Evolutionary conservation across 2,888 invertebrate genomes (phyloP).

Genomic region (Tetragonula carbonaria): DNA sequence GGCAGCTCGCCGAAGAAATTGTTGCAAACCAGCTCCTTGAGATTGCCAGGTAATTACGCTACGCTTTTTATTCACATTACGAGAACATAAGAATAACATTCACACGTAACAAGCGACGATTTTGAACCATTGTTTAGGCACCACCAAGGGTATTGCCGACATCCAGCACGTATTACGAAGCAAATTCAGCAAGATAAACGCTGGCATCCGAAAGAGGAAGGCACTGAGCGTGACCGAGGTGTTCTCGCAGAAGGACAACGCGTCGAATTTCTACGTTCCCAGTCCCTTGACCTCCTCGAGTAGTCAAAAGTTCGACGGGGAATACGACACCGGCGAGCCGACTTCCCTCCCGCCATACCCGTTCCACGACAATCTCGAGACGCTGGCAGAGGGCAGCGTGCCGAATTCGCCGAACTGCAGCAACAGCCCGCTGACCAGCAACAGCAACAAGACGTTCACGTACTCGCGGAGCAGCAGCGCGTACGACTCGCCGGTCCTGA

Average conservation of each 20-base stretch:
- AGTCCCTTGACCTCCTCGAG: constrained; percentile 84
- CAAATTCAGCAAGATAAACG: constrained; percentile 89
- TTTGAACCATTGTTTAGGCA: constrained; percentile 69
- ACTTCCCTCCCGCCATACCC: constrained; percentile 84
- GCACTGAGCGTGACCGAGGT: constrained; percentile 90
- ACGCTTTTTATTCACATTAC: not conserved
- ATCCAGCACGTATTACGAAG: constrained; percentile 86
- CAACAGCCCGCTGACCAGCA: constrained; percentile 60
- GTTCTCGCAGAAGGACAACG: constrained; percentile 81
- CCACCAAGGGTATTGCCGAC: constrained; percentile 87
- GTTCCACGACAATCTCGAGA: constrained; percentile 77
- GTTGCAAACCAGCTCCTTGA: constrained; percentile 83
- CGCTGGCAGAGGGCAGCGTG: constrained; percentile 84
- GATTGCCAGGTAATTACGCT: constrained; percentile 82
- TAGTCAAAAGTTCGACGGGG: constrained; percentile 73
- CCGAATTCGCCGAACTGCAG: constrained; percentile 75
- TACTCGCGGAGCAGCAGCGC: constrained; percentile 64
- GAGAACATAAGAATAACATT: not conserved
- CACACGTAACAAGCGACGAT: not conserved
- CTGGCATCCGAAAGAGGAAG: constrained; percentile 88
- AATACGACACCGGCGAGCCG: constrained; percentile 78
- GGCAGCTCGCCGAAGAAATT: constrained; percentile 78
- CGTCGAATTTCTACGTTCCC: constrained; percentile 88
- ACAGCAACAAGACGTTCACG: constrained; percentile 63
- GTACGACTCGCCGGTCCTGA: constrained; percentile 37